Evolutionary conservation across 1,140 invertebrate species (phyloP).

Genomic region (Drosophila arizonae): DNA sequence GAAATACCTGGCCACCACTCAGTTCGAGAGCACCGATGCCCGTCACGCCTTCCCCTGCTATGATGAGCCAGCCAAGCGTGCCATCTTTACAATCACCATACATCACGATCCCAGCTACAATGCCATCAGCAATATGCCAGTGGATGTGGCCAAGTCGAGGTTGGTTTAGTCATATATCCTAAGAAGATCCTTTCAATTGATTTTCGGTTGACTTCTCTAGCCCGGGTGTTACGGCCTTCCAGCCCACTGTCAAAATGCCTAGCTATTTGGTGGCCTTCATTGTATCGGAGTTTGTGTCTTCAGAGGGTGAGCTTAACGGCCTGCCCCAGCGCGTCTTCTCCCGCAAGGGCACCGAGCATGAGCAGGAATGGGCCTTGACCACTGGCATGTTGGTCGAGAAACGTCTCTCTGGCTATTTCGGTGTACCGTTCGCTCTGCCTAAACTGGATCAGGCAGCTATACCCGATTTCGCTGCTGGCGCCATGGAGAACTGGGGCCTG

Average conservation of each 20-base stretch:
- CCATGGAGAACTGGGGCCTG: constrained; percentile 82
- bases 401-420: constrained; percentile 66
- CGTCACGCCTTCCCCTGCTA: constrained; percentile 94
- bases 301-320: constrained; percentile 78
- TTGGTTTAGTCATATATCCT: constrained; percentile 22
- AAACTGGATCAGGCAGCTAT: constrained; percentile 79
- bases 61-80: constrained; percentile 93
- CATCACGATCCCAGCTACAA: constrained; percentile 85
- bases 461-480: constrained; percentile 78
- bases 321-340: constrained; percentile 70
- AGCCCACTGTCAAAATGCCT: constrained; percentile 63
- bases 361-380: constrained; percentile 74
- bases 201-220: constrained; percentile 12
- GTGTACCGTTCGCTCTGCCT: constrained; percentile 61
- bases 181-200: no score
- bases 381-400: constrained; percentile 70
- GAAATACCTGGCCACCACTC: constrained; percentile 89
- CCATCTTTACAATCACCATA: constrained; percentile 88
- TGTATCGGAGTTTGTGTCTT: constrained; percentile 84
- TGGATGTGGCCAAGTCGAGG: constrained; percentile 40
- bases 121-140: constrained; percentile 90
- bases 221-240: constrained; percentile 60
- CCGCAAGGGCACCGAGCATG: constrained; percentile 64
- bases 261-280: constrained; percentile 78
- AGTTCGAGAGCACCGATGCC: constrained; percentile 92